These are phyloP conservation scores for Conops quadrifasciatus DNA, from an alignment of 2,888 invertebrate genomes.

Conservation along the genomic window DNA sequence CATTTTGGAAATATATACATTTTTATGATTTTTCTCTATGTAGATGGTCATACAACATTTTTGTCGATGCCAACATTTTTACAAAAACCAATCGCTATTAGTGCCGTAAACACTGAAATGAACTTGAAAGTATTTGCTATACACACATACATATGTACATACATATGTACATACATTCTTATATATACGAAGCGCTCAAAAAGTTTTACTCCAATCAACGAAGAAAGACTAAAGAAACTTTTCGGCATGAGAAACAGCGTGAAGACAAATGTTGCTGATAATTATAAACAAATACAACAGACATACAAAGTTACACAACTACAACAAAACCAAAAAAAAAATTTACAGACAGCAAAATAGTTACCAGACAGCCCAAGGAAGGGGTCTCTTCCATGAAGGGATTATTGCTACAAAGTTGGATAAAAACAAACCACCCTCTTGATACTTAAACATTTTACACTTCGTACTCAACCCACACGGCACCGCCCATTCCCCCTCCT, in stretches of 20 bases:
- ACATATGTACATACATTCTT: no score
- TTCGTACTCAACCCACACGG: no score
- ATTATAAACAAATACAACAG: constrained; percentile 32
- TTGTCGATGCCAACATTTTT: no score
- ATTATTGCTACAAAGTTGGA: neutral
- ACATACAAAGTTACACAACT: constrained; percentile 1
- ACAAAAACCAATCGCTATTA: no score
- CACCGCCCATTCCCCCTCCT: neutral
- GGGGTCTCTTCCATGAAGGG: no score
- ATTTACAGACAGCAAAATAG: constrained; percentile 8
- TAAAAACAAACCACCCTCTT: neutral
- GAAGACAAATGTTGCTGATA: constrained; percentile 29
- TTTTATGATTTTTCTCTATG: no score
- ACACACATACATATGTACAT: no score
- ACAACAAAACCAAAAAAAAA: neutral
- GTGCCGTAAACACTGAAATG: no score
- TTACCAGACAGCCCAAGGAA: neutral
- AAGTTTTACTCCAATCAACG: neutral
- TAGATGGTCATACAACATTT: no score
- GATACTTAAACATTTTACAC: no score
- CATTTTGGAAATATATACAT: no score
- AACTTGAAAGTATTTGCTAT: no score
- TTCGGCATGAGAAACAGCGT: neutral
- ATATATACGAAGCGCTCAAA: constrained; percentile 1
- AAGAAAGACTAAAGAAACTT: neutral